Evolutionary conservation across 2,113 vertebrate species (phyloP), one percentile per base, ranked within the genome.

Genomic region (Corythoichthys haematopterus): DNA sequence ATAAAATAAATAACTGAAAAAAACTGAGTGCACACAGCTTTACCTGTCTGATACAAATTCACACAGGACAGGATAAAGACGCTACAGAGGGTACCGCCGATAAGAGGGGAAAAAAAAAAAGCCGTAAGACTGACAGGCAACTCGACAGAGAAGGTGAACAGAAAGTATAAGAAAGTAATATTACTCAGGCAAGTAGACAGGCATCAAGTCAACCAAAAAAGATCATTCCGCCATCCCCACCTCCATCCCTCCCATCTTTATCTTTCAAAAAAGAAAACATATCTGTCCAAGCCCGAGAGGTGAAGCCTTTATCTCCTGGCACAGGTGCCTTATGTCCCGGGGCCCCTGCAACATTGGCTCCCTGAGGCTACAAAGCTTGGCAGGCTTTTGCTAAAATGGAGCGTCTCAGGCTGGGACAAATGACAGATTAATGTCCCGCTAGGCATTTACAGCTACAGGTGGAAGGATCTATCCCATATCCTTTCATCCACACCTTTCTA

Each of bases 231-330:
- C 50, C 77, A 79, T 69, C 65, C 70, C 43, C 15, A 61, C 52
- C 57, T 3, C 43, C 66, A 60, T 72, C 77, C 72, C 72, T 69
- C 75, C 67, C 53, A 72, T 80, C 82, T 91, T 83, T 85, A 89
- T 90, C 90, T 91, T 91, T 90, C 88, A 89, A 87, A 84, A 76
- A 70, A 85, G 81, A 84, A 84, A 88, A 84, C 83, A 83, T 36
- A 57, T 87, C 82, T 84, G 85, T 89, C 87, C 90, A 88, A 90
- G 84, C 84, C 88, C 84, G 69, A 82, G 81, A 91, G 90, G 88
- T 90, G 88, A 92, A 90, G 88, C 88, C 88, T 90, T 92, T 91
- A 91, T 91, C 90, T 91, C 83, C 83, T 75, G 45, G 71, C 88
- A 86, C 88, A 91, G 88, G 87, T 87, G 88, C 82, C 81, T 84